Base-by-base conservation (phyloP, 2,113 vertebrate species). In the Suncus etruscus region DNA sequence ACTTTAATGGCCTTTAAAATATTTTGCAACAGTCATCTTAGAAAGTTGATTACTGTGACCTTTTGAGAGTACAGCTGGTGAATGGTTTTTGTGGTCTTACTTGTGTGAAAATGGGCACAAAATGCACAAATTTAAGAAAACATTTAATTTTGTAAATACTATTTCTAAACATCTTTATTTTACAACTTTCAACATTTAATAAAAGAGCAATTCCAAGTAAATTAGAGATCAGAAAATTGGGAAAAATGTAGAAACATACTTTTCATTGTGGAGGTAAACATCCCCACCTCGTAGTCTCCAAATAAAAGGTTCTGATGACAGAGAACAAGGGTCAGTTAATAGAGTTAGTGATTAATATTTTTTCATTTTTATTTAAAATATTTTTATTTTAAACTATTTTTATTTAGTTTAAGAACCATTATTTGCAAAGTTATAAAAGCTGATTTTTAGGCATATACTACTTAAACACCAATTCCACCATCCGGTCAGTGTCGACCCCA, bases 11-110 rank as follows among this genome's bases (percentile, higher is more conserved):
- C 7, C 75, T 82, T 89, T 69, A 76, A 11, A 27, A 29, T 92
- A 86, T 76, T 83, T 90, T 79, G 76, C 61, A 51, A 85, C 58
- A 66, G 27, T 25, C 74, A 83, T 39, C 27, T 76, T 39, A 63
- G 54, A 70, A 79, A 61, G 29, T 77, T 79, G n/a, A 80, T 63
- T 61, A 78, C 61, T 27, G 48, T 75, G 45, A 70, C 29, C 50
- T 70, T 70, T 58, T 75, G 10, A 74, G 50, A 32, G 11, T 8
- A 54, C 51, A 78, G 29, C 73, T n/a, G 75, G 50, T 73, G 24
- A 76, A 54, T n/a, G 76, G 32, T 76, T 82, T 63, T 29, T 29
- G 4, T 86, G 16, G 18, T 3, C 12, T 65, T 79, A 6, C 8
- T 76, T 25, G 5, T 70, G 58, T 70, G 29, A 65, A 82, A 82